Base-by-base conservation (phyloP, 2,888 invertebrate genomes). In the Pristionchus arcanus region DNA sequence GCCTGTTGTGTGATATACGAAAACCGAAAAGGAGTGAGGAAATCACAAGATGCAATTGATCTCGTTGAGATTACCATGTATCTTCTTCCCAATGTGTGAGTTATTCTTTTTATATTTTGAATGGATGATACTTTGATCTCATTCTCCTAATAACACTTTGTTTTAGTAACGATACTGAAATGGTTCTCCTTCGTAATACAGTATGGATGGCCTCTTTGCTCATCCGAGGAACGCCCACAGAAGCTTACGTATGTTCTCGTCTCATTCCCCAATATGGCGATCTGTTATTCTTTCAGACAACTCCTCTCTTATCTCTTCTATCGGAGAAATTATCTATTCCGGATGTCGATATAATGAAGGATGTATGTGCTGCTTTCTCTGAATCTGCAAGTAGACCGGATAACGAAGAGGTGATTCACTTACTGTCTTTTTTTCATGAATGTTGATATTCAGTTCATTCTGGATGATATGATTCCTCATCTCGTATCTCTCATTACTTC, bases 171-270 rank as follows among this genome's bases (percentile, higher is more conserved):
- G n/a, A 66, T 16, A 37, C 42, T 16, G 66, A 86, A n/a, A 86
- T 86, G 42, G 86, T 86, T 37, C 37, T 86, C 4, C 86, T 86
- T 11, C 63, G 86, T 15, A 86, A 86, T 37, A 53, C 66, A 5
- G 86, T 66, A 66, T 86, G 86, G 86, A 66, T 86, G 86, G 53
- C 66, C 1, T 86, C 86, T 55, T 66, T 86, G 19, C 86, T 86
- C 66, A 86, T 86, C 13, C 28, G 63, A 25, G 66, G 31, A 34
- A 86, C 66, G 9, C n/a, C 34, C 25, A 66, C 66, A 4, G 66
- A 66, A 25, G 86, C 66, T 19, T 86, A 66, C 42, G 63, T 86
- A 19, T 66, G 66, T 66, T 19, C 11, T 37, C 19, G 28, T 49
- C n/a, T 83, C 19, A 25, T 49, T 49, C 3, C 28, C 2, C 19